Evolutionary conservation across 2,888 invertebrate species (phyloP).

Genomic region (Isoperla grammatica): DNA sequence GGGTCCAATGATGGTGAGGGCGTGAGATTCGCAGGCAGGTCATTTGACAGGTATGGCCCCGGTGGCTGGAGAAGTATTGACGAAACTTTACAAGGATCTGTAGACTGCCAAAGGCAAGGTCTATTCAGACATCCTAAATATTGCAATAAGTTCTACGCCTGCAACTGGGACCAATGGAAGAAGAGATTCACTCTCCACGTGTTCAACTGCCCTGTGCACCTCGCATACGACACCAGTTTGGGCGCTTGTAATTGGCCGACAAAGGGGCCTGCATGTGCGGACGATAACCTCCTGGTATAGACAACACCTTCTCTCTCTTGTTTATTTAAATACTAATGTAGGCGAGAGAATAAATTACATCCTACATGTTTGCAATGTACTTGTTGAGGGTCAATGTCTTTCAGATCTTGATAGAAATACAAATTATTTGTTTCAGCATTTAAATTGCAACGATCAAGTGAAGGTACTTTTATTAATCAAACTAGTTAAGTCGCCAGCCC

Average conservation of each 20-base stretch:
- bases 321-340: no score
- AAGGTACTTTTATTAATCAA: no score
- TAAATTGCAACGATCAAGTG: no score
- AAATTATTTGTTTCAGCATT: no score
- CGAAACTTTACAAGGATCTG: slow-evolving; percentile 51
- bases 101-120: slow-evolving; percentile 49
- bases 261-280: slow-evolving; percentile 70
- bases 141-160: slow-evolving; percentile 78
- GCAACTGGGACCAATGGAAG: slow-evolving; percentile 73
- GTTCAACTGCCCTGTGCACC: slow-evolving; percentile 72
- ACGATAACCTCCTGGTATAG: slow-evolving; percentile 58
- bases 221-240: slow-evolving; percentile 66
- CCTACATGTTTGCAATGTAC: no score
- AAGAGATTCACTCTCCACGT: slow-evolving; percentile 67
- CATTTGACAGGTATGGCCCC: slow-evolving; percentile 55
- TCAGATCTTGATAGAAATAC: no score
- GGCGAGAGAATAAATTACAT: no score
- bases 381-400: no score
- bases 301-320: no score
- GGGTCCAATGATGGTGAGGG: not conserved
- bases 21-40: slow-evolving; percentile 10
- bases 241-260: slow-evolving; percentile 82
- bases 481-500: no score
- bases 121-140: slow-evolving; percentile 63
- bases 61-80: slow-evolving; percentile 55